Conservation (phyloP, 23 tunicate genomes). For the Styela plicata region DNA sequence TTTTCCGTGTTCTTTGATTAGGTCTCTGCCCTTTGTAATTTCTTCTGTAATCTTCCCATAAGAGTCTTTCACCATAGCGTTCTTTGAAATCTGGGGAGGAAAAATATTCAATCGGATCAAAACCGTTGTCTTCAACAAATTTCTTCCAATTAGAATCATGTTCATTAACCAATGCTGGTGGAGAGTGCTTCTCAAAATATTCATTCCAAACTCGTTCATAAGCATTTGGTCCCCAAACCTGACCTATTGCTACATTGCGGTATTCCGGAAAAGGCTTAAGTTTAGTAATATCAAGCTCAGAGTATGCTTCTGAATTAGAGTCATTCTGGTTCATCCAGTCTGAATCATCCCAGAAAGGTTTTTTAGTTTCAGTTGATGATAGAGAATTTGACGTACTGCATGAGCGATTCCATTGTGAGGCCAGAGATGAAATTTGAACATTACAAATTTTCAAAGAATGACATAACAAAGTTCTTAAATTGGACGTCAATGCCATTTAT, state of each 20-base stretch:
- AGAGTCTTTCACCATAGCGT: constrained; percentile 24
- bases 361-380: too few relatives aligned
- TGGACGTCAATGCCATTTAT: too few relatives aligned
- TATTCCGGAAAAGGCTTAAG: constrained; percentile 79
- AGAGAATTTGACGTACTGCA: background rate
- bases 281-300: constrained; percentile 53
- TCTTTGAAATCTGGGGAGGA: constrained; percentile 42
- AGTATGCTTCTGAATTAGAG: constrained; percentile 51
- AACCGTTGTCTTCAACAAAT: constrained; percentile 38
- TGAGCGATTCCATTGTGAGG: background rate
- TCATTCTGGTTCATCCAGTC: constrained; percentile 37
- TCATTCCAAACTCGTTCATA: constrained; percentile 49
- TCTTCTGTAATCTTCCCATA: constrained; percentile 62
- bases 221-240: constrained; percentile 53
- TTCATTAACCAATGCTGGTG: background rate
- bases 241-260: constrained; percentile 82
- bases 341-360: constrained; percentile 17
- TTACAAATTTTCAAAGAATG: too few relatives aligned
- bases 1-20: constrained; percentile 45
- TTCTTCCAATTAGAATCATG: constrained; percentile 65
- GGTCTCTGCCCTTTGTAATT: constrained; percentile 54
- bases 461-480: too few relatives aligned
- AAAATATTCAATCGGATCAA: constrained; percentile 57
- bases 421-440: too few relatives aligned
- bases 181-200: constrained; percentile 14